Evolutionary conservation across 2,113 vertebrate species (phyloP).

Genomic region (Platycercus adscitus): DNA sequence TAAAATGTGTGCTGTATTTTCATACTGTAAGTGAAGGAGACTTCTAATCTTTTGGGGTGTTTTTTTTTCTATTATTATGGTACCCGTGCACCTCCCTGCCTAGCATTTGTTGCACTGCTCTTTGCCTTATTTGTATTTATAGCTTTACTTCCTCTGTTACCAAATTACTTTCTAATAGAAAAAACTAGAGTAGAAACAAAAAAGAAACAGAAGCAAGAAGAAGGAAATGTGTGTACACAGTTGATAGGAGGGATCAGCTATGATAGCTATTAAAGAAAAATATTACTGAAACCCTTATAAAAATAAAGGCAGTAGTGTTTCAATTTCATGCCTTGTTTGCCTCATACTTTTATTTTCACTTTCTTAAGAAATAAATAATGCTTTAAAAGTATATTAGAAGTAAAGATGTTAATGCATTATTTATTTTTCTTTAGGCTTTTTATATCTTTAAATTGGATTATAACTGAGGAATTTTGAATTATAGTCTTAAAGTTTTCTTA

Average conservation of each 20-base stretch:
- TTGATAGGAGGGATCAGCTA: not conserved
- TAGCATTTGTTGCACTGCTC: not conserved
- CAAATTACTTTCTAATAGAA: not conserved
- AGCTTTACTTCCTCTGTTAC: not conserved
- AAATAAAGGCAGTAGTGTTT: not conserved
- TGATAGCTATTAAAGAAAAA: not conserved
- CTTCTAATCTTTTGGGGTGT: not conserved
- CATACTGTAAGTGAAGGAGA: not conserved
- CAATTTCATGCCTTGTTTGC: not conserved
- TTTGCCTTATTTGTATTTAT: not conserved
- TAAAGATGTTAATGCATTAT: not conserved
- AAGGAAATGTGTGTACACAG: not conserved
- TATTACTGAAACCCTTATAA: not conserved
- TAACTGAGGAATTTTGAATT: not conserved
- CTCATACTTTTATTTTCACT: not conserved
- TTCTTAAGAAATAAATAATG: not conserved
- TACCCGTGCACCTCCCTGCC: not conserved
- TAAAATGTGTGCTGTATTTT: not conserved
- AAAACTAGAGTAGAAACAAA: not conserved
- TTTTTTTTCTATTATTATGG: not conserved
- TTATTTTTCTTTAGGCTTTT: not conserved
- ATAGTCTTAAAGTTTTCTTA: not conserved
- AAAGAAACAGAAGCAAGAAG: not conserved
- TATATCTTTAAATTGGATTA: constrained; percentile 18
- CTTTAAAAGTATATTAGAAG: not conserved